These are phyloP conservation scores for Anastrepha ludens DNA, from an alignment of 1,140 invertebrate species.

Conservation along the genomic window DNA sequence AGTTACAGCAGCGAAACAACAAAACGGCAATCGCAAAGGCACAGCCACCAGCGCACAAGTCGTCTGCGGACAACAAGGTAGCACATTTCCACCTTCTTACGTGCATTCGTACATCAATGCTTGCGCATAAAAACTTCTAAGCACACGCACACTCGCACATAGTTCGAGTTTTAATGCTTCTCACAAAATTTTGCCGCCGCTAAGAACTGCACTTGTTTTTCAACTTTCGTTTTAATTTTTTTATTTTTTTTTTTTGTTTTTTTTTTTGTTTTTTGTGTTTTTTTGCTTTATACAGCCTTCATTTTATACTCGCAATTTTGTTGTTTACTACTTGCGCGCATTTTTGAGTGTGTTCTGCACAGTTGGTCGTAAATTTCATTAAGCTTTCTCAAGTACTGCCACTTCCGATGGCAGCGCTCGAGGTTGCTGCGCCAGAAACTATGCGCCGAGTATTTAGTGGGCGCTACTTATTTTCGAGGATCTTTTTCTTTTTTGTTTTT, in stretches of 20 bases:
- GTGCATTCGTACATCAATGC: neutral
- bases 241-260: neutral
- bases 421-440: neutral
- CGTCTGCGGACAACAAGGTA: neutral
- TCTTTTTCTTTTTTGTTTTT: too few species aligned
- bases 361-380: slow-evolving; percentile 15
- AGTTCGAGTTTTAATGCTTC: slow-evolving; percentile 6
- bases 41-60: neutral
- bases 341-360: slow-evolving; percentile 18
- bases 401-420: neutral
- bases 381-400: slow-evolving; percentile 16
- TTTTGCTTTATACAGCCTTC: neutral
- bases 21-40: neutral
- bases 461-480: too few species aligned
- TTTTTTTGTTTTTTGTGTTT: neutral
- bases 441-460: neutral
- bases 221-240: neutral
- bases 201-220: slow-evolving; percentile 10
- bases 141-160: neutral
- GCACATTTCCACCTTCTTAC: neutral
- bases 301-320: slow-evolving; percentile 3
- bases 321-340: slow-evolving; percentile 16
- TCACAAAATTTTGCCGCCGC: slow-evolving; percentile 35
- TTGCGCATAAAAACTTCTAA: neutral
- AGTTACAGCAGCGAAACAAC: too few species aligned